phyloP scores from a whole-genome alignment of 2,888 invertebrate species.

The Beris morrisii region DNA sequence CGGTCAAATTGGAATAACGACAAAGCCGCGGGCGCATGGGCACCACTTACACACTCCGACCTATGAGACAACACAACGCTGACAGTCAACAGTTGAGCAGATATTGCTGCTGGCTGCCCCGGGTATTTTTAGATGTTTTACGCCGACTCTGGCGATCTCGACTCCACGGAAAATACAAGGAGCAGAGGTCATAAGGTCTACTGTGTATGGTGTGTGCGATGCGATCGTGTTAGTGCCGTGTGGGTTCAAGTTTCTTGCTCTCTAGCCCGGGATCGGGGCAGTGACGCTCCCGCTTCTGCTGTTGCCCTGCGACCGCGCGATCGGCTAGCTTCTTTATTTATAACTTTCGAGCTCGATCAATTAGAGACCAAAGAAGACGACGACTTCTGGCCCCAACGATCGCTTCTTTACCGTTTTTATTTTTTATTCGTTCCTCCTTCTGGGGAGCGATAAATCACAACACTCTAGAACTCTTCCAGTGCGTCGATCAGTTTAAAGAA shows the following conservation, averaged over 20 bases:
- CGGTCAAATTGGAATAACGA: conserved; percentile 19
- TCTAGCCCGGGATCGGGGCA: too few relatives aligned
- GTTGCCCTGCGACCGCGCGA: too few relatives aligned
- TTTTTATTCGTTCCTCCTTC: too few relatives aligned
- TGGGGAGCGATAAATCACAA: too few relatives aligned
- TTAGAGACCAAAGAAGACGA: too few relatives aligned
- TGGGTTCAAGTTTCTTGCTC: not conserved
- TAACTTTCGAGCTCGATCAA: too few relatives aligned
- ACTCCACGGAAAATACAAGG: conserved; percentile 25
- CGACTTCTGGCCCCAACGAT: too few relatives aligned
- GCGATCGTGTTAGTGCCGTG: conserved; percentile 6
- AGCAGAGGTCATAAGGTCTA: conserved; percentile 38
- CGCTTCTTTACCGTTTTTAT: too few relatives aligned
- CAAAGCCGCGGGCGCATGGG: conserved; percentile 16
- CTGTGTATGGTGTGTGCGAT: conserved; percentile 28
- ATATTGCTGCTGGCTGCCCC: not conserved
- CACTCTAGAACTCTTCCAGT: too few relatives aligned
- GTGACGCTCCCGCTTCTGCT: too few relatives aligned
- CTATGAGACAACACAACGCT: not conserved
- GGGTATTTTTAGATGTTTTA: conserved; percentile 23
- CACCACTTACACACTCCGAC: not conserved
- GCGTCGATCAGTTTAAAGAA: too few relatives aligned
- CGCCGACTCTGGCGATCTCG: conserved; percentile 21
- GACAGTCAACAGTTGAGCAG: not conserved
- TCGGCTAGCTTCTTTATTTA: too few relatives aligned